Base-by-base conservation (phyloP, 2,888 invertebrate genomes). In the Dorcus parallelipipedus region DNA sequence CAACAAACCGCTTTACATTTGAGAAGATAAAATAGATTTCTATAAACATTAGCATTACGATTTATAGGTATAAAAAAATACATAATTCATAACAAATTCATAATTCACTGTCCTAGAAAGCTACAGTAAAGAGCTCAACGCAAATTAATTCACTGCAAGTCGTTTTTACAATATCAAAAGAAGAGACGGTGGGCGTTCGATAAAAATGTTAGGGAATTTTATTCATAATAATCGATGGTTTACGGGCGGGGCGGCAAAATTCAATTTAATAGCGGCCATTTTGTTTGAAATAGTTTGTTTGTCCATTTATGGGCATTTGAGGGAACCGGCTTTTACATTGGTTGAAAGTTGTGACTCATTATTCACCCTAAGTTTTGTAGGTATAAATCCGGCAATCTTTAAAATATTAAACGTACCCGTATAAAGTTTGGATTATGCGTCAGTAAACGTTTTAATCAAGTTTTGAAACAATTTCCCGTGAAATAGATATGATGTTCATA, bases 251-350 rank as follows among this genome's bases (percentile, higher is more conserved):
- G 75, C 76, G 76, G 67, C 69, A 76, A 73, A 67, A 70, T 75
- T 76, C 73, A 75, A 71, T 74, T 71, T 69, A 56, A 56, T 48
- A 64, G 68, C 73, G 65, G 76, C 78, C 78, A 78, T 78, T 65
- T 78, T 78, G 73, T 65, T 54, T 53, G 56, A 56, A 54, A 52
- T 50, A 54, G 58, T 55, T 49, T 58, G 79, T 75, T 82, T 79
- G 78, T 77, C 85, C 85, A 78, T 84, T 83, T 82, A 85, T 80
- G 85, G 85, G 81, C 84, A 85, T 85, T 81, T 82, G 79, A 77
- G 77, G 74, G 80, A 81, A 80, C 78, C 80, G 75, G 76, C 73
- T 73, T 73, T 75, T 74, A 80, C 79, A 85, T 85, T 85, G 84
- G 85, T 72, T 74, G 74, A 76, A 72, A 71, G 58, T 59, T 63